These are phyloP conservation scores for Petaurus breviceps DNA, from an alignment of 2,113 vertebrate species.

Conservation along the genomic window DNA sequence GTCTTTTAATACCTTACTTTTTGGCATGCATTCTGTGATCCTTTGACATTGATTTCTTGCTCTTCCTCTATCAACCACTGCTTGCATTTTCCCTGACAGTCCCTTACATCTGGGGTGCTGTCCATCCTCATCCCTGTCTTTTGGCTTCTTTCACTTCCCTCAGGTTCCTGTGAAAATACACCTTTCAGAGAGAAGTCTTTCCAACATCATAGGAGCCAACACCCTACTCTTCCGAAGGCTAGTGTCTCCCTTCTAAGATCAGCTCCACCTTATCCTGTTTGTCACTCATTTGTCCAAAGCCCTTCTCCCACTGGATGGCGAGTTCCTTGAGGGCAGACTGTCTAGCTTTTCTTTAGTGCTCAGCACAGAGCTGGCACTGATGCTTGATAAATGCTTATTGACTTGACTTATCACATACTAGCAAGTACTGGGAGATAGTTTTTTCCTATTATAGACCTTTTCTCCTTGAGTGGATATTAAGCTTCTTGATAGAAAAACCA, in stretches of 20 bases:
- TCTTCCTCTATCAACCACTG: background rate
- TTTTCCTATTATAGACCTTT: background rate
- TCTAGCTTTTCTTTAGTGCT: background rate
- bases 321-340: background rate
- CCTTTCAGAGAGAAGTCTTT: background rate
- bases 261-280: background rate
- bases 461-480: background rate
- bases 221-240: background rate
- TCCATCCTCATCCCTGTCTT: background rate
- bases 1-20: background rate
- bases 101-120: no score
- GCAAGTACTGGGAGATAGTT: background rate
- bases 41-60: background rate
- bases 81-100: background rate
- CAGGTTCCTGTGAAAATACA: background rate
- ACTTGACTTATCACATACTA: background rate
- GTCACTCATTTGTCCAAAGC: background rate
- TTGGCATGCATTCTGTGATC: background rate
- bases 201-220: background rate
- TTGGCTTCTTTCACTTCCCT: background rate
- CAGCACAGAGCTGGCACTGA: background rate
- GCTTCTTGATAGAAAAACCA: background rate
- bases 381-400: background rate
- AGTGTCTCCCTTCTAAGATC: background rate
- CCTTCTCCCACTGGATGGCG: background rate